Percentiles rank a stretch among this genome's conserved stretches.
Evolutionary conservation across 2,797 vertebrate genomes (phyloP).

Genomic region (Bryconaethiops microstoma): DNA sequence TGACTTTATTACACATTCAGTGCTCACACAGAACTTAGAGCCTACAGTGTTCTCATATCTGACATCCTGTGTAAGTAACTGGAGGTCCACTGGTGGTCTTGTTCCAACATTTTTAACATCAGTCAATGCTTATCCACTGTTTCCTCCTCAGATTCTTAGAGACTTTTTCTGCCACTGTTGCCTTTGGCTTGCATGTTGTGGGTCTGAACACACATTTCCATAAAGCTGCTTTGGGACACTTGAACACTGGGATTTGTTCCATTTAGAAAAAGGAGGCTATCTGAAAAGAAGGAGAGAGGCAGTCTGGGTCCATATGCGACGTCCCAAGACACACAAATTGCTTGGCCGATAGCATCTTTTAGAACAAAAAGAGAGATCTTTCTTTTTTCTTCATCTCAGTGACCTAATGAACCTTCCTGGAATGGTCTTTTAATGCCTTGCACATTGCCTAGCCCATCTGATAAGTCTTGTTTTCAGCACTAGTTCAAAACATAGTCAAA

Average conservation of each 20-base stretch:
- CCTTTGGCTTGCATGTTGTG: background rate
- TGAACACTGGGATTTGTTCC: background rate
- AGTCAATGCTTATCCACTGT: no score
- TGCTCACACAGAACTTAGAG: background rate
- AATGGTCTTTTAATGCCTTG: constrained; percentile 18
- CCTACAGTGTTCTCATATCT: background rate
- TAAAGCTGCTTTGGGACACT: background rate
- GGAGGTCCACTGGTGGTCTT: no score
- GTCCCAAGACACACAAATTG: background rate
- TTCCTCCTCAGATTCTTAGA: background rate
- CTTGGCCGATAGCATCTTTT: constrained; percentile 10
- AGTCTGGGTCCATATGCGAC: background rate
- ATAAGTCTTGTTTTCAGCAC: constrained; percentile 17
- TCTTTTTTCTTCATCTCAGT: constrained; percentile 2
- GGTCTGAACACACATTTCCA: background rate
- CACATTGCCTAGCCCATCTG: constrained; percentile 16
- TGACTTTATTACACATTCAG: background rate
- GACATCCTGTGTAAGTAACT: no score
- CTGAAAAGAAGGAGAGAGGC: constrained; percentile 2
- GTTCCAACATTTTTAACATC: no score
- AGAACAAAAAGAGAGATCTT: background rate
- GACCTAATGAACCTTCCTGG: constrained; percentile 10
- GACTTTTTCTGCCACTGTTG: background rate
- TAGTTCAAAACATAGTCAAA: background rate
- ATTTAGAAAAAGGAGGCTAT: background rate